Evolutionary conservation across 2,797 vertebrate genomes (phyloP).

Genomic region (Pangasius mekongensis): DNA sequence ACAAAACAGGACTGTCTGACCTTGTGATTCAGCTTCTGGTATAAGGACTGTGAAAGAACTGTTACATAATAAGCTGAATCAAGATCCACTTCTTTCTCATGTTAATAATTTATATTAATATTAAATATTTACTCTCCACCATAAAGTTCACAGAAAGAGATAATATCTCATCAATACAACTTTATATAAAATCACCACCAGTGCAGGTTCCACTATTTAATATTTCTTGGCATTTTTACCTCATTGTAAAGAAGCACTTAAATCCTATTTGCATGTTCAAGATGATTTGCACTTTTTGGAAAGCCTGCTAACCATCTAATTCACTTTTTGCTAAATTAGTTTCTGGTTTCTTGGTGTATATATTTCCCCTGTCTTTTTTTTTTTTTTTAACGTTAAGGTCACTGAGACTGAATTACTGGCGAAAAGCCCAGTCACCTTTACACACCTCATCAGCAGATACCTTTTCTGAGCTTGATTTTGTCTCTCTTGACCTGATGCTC

Average conservation of each 20-base stretch:
- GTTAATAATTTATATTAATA: constrained; percentile 8
- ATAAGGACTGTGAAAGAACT: constrained; percentile 4
- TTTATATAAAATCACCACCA: background rate
- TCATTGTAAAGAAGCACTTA: background rate
- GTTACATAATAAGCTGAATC: constrained; percentile 4
- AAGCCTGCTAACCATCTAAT: background rate
- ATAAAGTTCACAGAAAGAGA: background rate
- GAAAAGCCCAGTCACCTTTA: constrained; percentile 24
- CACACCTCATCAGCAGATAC: constrained; percentile 10
- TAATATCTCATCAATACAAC: background rate
- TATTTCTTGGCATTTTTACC: background rate
- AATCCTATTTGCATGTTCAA: background rate
- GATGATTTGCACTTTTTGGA: background rate
- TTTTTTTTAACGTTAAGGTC: constrained; percentile 22
- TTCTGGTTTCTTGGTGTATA: background rate
- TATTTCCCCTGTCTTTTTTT: background rate
- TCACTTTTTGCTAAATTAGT: background rate
- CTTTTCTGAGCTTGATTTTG: constrained; percentile 34
- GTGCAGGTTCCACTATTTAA: background rate
- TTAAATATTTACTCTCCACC: background rate
- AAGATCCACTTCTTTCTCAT: background rate
- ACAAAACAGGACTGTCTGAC: constrained; percentile 7
- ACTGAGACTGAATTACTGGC: constrained; percentile 32
- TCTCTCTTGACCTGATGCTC: constrained; percentile 39
- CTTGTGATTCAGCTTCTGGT: constrained; percentile 24